Evolutionary conservation across 2,888 invertebrate species (phyloP).

Genomic region (Ormyrus labotus): DNA sequence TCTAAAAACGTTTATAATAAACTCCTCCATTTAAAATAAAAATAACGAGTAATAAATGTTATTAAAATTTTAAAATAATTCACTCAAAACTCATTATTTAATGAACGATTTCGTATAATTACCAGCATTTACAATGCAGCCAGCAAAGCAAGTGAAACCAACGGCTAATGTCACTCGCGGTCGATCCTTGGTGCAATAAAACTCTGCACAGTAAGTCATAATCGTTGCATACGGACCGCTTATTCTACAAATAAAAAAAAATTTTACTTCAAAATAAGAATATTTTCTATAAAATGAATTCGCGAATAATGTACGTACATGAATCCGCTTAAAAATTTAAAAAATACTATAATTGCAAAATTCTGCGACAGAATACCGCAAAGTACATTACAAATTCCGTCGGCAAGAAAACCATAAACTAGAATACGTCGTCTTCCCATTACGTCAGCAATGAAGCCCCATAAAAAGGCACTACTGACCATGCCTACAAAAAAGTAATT

Average conservation of each 20-base stretch:
- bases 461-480: conserved; percentile 85
- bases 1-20: no score
- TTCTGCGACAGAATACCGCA: conserved; percentile 81
- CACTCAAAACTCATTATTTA: no score
- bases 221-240: conserved; percentile 86
- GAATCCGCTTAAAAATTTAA: conserved; percentile 84
- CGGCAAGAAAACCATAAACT: conserved; percentile 81
- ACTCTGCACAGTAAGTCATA: conserved; percentile 84
- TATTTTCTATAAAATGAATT: no score
- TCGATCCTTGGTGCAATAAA: conserved; percentile 82
- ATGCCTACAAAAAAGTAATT: conserved; percentile 79
- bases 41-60: no score
- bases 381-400: conserved; percentile 81
- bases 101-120: conserved; percentile 21
- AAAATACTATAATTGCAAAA: conserved; percentile 81
- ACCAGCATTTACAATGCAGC: conserved; percentile 77
- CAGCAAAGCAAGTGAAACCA: conserved; percentile 75
- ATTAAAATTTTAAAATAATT: no score
- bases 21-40: no score
- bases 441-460: conserved; percentile 88
- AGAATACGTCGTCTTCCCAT: conserved; percentile 83
- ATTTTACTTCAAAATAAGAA: conserved; percentile 3
- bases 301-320: conserved; percentile 78
- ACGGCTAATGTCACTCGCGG: conserved; percentile 82
- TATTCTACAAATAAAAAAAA: conserved; percentile 75